A percentile compares a stretch with the other conserved stretches of the same genome.
Conservation (phyloP, 1,140 invertebrate species). For the Macrocentrus cingulum region DNA sequence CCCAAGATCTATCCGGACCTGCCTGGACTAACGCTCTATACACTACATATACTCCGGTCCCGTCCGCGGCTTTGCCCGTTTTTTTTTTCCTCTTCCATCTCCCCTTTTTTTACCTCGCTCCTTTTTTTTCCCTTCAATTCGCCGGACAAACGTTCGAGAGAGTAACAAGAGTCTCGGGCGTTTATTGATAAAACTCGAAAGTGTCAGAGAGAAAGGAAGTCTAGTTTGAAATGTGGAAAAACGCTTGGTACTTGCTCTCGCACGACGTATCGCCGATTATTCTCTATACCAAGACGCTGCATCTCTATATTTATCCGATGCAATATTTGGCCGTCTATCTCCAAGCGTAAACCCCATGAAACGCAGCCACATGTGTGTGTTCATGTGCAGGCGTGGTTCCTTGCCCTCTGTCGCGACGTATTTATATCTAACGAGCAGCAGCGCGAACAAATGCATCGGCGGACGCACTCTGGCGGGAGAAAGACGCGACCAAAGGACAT, state of each 20-base stretch:
- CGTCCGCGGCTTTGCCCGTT: constrained; percentile 24
- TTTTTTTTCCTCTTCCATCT: constrained; percentile 18
- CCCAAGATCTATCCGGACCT: constrained; percentile 22
- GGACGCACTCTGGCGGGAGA: constrained; percentile 12
- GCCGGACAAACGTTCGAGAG: constrained; percentile 17
- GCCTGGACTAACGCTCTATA: constrained; percentile 27
- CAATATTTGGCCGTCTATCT: constrained; percentile 41
- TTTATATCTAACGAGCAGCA: constrained; percentile 41
- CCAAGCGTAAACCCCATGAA: constrained; percentile 11
- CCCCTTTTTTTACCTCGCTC: constrained; percentile 18
- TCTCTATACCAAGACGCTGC: not conserved
- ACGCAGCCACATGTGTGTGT: constrained; percentile 3
- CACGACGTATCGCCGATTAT: too few relatives aligned
- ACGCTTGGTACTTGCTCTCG: too few relatives aligned
- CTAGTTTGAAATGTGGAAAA: not conserved
- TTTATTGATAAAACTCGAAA: constrained; percentile 20
- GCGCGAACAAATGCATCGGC: constrained; percentile 25
- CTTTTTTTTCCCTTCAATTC: constrained; percentile 24
- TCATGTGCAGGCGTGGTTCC: constrained; percentile 34
- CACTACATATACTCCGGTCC: too few relatives aligned
- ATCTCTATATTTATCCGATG: constrained; percentile 42
- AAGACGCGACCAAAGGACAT: not conserved
- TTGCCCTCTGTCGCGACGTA: constrained; percentile 39
- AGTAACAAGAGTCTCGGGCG: not conserved
- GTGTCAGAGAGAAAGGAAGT: constrained; percentile 1